Conservation (phyloP, 2,113 vertebrate genomes). For the Anser brachyrhynchus region DNA sequence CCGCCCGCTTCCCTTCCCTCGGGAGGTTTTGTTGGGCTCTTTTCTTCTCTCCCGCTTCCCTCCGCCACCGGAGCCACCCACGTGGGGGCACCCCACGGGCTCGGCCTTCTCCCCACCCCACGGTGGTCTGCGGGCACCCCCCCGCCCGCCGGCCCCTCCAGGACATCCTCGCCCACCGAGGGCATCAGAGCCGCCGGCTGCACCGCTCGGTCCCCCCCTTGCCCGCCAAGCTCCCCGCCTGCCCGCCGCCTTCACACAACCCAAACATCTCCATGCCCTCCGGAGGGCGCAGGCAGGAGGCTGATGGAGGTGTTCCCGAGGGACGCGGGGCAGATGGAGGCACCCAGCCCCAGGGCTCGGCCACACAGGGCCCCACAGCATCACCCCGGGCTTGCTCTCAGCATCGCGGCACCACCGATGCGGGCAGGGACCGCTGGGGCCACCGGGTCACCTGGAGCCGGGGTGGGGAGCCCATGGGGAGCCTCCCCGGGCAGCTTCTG, state of each 20-base stretch:
- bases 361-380: neutral
- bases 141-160: fast-evolving
- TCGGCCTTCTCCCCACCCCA: neutral
- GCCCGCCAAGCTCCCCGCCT: fast-evolving
- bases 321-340: neutral
- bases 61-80: neutral
- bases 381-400: neutral
- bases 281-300: neutral
- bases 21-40: neutral
- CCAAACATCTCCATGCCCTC: neutral
- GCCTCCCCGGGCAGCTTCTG: neutral
- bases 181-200: fast-evolving
- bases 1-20: neutral
- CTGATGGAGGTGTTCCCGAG: neutral
- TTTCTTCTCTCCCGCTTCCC: neutral
- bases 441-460: neutral
- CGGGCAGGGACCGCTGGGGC: neutral
- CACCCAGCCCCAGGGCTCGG: neutral
- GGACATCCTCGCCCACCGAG: fast-evolving
- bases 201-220: fast-evolving
- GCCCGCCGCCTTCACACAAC: neutral
- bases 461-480: no score
- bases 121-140: fast-evolving
- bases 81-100: fast-evolving
- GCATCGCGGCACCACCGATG: neutral